phyloP scores from a whole-genome alignment of 1,140 invertebrate species.

The Solen grandis region DNA sequence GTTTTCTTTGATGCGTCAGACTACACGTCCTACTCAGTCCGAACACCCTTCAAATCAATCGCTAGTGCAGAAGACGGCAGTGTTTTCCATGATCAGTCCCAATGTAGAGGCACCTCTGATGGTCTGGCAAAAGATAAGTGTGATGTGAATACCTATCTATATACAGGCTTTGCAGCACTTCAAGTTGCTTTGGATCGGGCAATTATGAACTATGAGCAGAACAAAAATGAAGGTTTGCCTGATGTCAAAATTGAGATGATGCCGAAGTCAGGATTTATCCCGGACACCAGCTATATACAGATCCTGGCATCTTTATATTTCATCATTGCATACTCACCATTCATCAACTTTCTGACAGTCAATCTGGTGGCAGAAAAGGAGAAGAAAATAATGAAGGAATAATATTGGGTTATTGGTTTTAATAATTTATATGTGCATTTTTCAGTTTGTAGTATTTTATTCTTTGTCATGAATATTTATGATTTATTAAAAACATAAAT shows the following conservation, averaged over 20 bases:
- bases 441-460: no score
- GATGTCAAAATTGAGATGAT: constrained; percentile 68
- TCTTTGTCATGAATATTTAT: no score
- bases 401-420: no score
- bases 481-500: no score
- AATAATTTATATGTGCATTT: no score
- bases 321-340: constrained; percentile 90
- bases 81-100: constrained; percentile 33
- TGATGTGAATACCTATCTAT: constrained; percentile 69
- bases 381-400: constrained; percentile 93
- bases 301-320: constrained; percentile 91
- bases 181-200: constrained; percentile 71
- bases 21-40: constrained; percentile 54
- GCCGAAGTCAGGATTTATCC: constrained; percentile 68
- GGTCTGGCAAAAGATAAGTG: constrained; percentile 53
- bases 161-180: constrained; percentile 68
- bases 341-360: constrained; percentile 91
- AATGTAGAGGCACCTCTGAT: constrained; percentile 50
- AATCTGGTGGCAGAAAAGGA: constrained; percentile 93
- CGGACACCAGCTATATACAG: constrained; percentile 78
- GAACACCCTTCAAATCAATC: constrained; percentile 25
- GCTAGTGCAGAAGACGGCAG: not conserved
- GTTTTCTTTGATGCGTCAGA: constrained; percentile 51
- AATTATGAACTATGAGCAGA: constrained; percentile 42
- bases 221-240: constrained; percentile 16